A percentile compares a stretch with the other conserved stretches of the same genome.
Evolutionary conservation across 2,113 vertebrate species (phyloP).

Genomic region (Tupaia chinensis): DNA sequence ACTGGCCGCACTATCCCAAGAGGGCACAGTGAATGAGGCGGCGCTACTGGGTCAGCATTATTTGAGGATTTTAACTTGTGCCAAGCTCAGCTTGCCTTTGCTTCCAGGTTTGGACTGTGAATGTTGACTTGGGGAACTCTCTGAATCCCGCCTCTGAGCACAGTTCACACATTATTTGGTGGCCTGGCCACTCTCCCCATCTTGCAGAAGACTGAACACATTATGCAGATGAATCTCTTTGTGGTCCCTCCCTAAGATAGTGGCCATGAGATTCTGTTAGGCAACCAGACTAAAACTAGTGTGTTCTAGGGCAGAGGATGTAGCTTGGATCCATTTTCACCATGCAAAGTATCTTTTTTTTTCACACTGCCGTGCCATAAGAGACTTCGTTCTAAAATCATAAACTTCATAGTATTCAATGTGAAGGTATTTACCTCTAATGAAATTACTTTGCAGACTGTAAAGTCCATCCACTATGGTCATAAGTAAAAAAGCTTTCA

Average conservation of each 20-base stretch:
- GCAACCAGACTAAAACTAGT: not conserved
- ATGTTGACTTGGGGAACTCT: not conserved
- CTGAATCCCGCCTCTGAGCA: not conserved
- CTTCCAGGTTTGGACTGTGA: not conserved
- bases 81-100: not conserved
- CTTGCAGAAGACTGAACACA: not conserved
- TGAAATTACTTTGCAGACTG: not conserved
- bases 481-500: not conserved
- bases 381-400: not conserved
- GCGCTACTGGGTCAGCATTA: too few species aligned
- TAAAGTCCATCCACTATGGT: constrained; percentile 21
- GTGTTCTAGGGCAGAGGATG: not conserved
- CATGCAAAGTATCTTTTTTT: not conserved
- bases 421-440: not conserved
- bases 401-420: not conserved
- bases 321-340: not conserved
- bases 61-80: not conserved
- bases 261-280: not conserved
- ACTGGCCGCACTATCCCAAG: not conserved
- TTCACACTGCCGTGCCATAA: not conserved
- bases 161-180: not conserved
- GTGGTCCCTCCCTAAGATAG: not conserved
- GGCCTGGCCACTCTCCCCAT: not conserved
- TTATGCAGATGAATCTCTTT: not conserved
- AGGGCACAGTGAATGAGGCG: not conserved